Conservation (phyloP, 2,888 invertebrate genomes). For the Stenolophus ochropezus region DNA sequence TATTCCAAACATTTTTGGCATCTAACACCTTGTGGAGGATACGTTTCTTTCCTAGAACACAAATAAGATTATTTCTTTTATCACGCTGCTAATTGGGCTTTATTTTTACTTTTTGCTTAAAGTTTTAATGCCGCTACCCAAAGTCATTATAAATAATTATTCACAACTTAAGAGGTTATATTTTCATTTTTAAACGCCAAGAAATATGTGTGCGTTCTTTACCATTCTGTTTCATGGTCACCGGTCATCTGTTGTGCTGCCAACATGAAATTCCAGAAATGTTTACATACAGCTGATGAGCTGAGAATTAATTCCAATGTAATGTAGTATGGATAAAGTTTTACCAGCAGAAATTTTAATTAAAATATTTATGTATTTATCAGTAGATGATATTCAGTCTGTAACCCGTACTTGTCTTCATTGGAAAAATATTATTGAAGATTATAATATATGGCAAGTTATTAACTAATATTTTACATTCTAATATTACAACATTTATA, state of each 20-base stretch:
- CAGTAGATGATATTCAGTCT: conserved; percentile 28
- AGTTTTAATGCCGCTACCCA: conserved; percentile 35
- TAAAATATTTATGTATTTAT: conserved; percentile 44
- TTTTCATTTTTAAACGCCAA: conserved; percentile 36
- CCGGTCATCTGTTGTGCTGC: neutral
- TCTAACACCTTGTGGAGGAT: conserved; percentile 83
- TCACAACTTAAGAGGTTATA: conserved; percentile 34
- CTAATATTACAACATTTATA: neutral
- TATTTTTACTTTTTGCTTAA: conserved; percentile 42
- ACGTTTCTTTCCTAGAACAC: conserved; percentile 79
- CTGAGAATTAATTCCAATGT: neutral
- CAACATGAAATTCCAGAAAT: neutral
- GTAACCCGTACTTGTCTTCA: conserved; percentile 9
- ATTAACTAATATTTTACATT: neutral
- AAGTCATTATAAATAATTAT: conserved; percentile 46
- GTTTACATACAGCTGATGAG: neutral
- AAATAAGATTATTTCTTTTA: conserved; percentile 65
- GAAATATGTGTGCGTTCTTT: neutral
- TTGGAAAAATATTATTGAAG: conserved; percentile 44
- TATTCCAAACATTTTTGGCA: conserved; percentile 95
- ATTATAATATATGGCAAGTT: conserved; percentile 41
- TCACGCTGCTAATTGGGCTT: too few species aligned
- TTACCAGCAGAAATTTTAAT: conserved; percentile 47
- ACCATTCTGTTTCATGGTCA: neutral
- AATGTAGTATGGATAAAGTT: conserved; percentile 33